Base-by-base conservation (phyloP, 2,113 vertebrate species). In the Arenaria interpres region DNA sequence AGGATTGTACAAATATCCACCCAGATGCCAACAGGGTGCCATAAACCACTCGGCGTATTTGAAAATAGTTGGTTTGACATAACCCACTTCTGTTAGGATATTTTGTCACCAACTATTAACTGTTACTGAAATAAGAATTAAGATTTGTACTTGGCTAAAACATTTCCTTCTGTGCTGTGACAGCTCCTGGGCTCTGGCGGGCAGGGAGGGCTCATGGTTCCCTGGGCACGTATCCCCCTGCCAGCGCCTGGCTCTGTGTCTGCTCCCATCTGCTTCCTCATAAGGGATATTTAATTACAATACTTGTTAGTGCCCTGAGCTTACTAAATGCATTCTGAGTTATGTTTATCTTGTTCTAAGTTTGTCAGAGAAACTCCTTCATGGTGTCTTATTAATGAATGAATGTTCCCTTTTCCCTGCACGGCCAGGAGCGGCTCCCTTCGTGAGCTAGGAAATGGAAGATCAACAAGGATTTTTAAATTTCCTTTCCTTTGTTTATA, bases 361-460 rank as follows among this genome's bases (percentile, higher is more conserved):
- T 41, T n/a, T 46, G 32, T 28, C 23, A 32, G 5, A 93, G 59
- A 59, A 88, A 71, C 10, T 32, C 37, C 62, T 84, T 63, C 9
- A 0, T 15, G 35, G 35, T 14, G 32, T 37, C 35, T 56, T 28
- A 7, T 17, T 32, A 10, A 43, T 20, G 41, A 66, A 53, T 14
- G 2, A 0, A 10, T 7, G 14, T 53, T 72, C 30, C 33, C 2
- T 48, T 60, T 45, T 39, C 45, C 9, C 27, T 5, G 0, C 14
- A 27, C 4, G 4, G 7, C 35, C 50, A 24, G 76, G 32, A 35
- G 6, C 0, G 16, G 62, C 53, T 68, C 19, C 46, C 39, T 17
- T 12, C 2, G 1, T 4, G 8, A 10, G 24, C 50, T 0, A 2
- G 3, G 63, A 43, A 66, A 66, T 32, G 62, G 62, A 41, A 66